Base-by-base conservation (phyloP, 2,113 vertebrate species). In the Mugil cephalus region DNA sequence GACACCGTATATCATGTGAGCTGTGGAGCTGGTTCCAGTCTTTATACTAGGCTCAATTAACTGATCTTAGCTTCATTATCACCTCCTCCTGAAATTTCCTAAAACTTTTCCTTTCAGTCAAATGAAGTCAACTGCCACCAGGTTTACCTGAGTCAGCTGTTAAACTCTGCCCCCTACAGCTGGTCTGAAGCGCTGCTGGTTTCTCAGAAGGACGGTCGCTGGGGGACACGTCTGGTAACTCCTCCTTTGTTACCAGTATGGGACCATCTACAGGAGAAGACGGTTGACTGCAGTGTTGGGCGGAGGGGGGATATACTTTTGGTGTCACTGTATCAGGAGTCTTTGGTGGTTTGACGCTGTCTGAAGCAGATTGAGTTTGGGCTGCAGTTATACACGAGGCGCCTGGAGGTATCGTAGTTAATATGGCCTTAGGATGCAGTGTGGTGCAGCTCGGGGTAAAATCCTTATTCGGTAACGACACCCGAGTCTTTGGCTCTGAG, bases 171-270 rank as follows among this genome's bases (percentile, higher is more conserved):
- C 7, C 47, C 10, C 10, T 19, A 34, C 40, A 12, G 61, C 1
- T 36, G 17, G 42, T 35, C 19, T 45, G 51, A 39, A 21, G 24
- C 7, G 54, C 1, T 0, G 7, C 13, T 2, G 92, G 85, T 89
- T 94, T 94, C 56, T 92, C 85, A 43, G 80, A n/a, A 68, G 66
- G 80, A 86, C 87, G 34, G 77, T 72, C 61, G 59, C n/a, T 2
- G 80, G 91, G 30, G 0, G 8, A 12, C 50, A 39, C 48, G 9
- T 82, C 64, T 24, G 83, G 68, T 58, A 88, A 60, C 0, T 83
- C 60, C 85, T 87, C 73, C 19, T 77, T 0, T 65, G 46, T 38
- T 48, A 1, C 24, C 24, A 30, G 50, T 70, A 3, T 13, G 43
- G 52, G 43, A 80, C 6, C 0, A 59, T 71, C 48, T 82, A 51